Base-by-base conservation (phyloP, 2,113 vertebrate genomes). In the Spilogale gracilis region DNA sequence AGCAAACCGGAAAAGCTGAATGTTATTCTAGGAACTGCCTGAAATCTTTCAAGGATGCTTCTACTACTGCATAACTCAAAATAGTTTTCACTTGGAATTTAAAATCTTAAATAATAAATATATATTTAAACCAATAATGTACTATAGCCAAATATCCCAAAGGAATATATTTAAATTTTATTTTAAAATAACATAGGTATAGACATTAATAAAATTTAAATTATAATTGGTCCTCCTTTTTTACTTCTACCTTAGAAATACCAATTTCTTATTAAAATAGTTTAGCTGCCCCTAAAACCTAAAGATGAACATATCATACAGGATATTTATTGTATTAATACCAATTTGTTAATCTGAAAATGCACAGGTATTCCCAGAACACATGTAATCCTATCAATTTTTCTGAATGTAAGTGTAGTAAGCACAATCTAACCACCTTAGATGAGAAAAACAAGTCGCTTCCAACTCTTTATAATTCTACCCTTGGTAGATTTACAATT, bases 261-360 rank as follows among this genome's bases (percentile, higher is more conserved):
- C 0, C 0, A 93, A n/a, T 38, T 91, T 81, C 30, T 78, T n/a
- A 10, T 82, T 80, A 83, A 93, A 69, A 91, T 50, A 58, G 23
- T 45, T 81, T 56, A 83, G 23, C 25, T 73, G 38, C 9, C n/a
- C 20, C 7, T 87, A 89, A 91, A 89, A 88, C 2, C 60, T 91
- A 94, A 45, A 50, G 9, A 56, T 76, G 30, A 30, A 74, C 12
- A 82, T 14, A n/a, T 89, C 84, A 30, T 81, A 52, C 17, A 43
- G 73, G 6, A 63, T 74, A 81, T 52, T 94, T 54, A 89, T 56
- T 97, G 18, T n/a, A 52, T 4, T 61, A 65, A 95, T 93, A 94
- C 27, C 45, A 71, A 30, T 73, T 97, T 86, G 25, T 56, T 95
- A 83, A 65, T 85, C 78, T 87, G 74, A 97, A 95, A 95, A 95